These are phyloP conservation scores for Gymnobelideus leadbeateri DNA, from an alignment of 2,113 vertebrate species.

Conservation along the genomic window DNA sequence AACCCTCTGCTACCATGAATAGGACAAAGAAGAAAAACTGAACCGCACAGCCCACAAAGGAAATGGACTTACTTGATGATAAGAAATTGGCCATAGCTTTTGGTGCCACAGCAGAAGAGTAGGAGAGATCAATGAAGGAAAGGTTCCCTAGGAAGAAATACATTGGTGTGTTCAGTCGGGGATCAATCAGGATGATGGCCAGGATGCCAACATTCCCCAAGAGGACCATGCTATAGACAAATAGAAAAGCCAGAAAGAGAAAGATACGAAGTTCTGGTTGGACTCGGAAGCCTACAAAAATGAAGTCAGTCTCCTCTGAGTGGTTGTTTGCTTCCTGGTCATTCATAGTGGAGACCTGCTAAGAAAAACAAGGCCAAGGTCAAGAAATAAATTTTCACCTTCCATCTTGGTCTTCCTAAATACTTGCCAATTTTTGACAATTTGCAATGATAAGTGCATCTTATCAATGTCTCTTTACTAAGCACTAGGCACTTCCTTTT, in stretches of 20 bases:
- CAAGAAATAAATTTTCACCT: constrained; percentile 29
- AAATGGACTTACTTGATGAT: constrained; percentile 66
- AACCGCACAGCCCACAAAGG: constrained; percentile 64
- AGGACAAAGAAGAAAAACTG: constrained; percentile 69
- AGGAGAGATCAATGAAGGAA: constrained; percentile 65
- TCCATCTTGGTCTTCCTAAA: neutral
- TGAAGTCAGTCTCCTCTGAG: constrained; percentile 66
- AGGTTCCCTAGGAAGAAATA: constrained; percentile 76
- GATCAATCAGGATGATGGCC: constrained; percentile 54
- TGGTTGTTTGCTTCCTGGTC: constrained; percentile 60
- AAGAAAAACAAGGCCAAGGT: constrained; percentile 54
- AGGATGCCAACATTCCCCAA: constrained; percentile 70
- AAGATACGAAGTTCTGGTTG: constrained; percentile 65
- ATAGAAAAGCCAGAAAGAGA: constrained; percentile 68
- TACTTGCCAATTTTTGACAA: neutral
- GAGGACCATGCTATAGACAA: constrained; percentile 60
- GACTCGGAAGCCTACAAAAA: constrained; percentile 68
- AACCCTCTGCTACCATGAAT: constrained; percentile 69
- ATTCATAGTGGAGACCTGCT: constrained; percentile 66
- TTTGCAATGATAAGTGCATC: neutral
- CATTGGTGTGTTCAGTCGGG: constrained; percentile 71
- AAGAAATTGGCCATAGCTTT: constrained; percentile 70
- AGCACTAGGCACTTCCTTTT: neutral
- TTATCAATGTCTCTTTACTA: neutral
- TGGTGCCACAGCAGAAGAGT: constrained; percentile 64